Base-by-base conservation (phyloP, 2,113 vertebrate species). In the Pelecanus crispus region DNA sequence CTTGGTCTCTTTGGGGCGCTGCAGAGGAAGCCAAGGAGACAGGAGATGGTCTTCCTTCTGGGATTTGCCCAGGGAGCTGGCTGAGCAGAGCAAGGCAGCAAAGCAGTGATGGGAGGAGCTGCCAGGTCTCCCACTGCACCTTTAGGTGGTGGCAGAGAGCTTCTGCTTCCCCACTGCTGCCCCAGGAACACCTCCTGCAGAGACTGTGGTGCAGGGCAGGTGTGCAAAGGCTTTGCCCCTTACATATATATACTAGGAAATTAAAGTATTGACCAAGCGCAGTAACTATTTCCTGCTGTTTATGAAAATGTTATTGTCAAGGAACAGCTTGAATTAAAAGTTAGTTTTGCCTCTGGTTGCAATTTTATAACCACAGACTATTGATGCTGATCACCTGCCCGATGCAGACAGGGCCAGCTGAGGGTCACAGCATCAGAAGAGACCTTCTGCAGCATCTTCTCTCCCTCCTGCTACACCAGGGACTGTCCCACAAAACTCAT, bases 381-480 rank as follows among this genome's bases (percentile, higher is more conserved):
- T 25, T 40, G 74, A 25, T 34, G 50, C n/a, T 28, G 42, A 12
- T 31, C 32, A 19, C 25, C 24, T 2, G 0, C 4, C n/a, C 0
- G 3, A 16, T 3, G 14, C 40, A 44, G 44, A 10, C 11, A 3
- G 38, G 31, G 52, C 25, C 52, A 38, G 19, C 34, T 13, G 25
- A 22, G 18, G 40, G 21, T 72, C 45, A 4, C 19, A 13, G n/a
- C 47, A 31, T 11, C n/a, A 25, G 17, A 82, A 45, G 7, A 34
- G 31, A 49, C 77, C 17, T 65, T 36, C 19, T 38, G n/a, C 14
- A 34, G 21, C 2, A 0, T 26, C 28, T 38, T 14, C 29, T 44
- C 49, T 16, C 19, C 61, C 50, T 32, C 21, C 58, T 73, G 11
- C n/a, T 45, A 2, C 22, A 34, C 44, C 50, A 52, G 29, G 28